Evolutionary conservation across 2,113 vertebrate genomes (phyloP).

Genomic region (Galeopterus variegatus): DNA sequence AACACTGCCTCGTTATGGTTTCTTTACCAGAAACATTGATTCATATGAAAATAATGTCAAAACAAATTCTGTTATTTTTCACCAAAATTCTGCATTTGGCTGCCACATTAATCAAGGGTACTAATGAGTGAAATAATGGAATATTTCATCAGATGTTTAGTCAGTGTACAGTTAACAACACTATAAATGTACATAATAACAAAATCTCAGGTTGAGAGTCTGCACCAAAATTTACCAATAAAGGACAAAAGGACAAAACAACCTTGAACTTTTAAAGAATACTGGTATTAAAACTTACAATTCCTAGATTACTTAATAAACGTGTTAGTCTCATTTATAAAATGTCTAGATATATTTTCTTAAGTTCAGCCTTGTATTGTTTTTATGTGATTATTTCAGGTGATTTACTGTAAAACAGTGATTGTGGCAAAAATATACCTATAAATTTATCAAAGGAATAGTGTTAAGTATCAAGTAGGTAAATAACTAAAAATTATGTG

Average conservation of each 20-base stretch:
- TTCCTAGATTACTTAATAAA: background rate
- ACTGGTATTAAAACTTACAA: background rate
- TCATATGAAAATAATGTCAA: constrained; percentile 70
- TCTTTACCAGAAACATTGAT: constrained; percentile 37
- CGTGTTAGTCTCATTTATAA: background rate
- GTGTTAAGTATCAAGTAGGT: background rate
- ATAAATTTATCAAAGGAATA: background rate
- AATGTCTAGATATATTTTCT: background rate
- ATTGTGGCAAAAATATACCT: background rate
- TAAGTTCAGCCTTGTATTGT: background rate
- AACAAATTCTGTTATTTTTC: constrained; percentile 59
- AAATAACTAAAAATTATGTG: background rate
- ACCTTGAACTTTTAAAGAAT: background rate
- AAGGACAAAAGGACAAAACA: constrained; percentile 20
- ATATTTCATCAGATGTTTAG: background rate
- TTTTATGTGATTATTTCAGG: background rate
- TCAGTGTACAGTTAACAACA: background rate
- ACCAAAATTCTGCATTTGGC: constrained; percentile 31
- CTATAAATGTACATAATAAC: background rate
- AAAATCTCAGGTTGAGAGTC: background rate
- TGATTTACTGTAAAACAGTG: background rate
- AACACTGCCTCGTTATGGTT: background rate
- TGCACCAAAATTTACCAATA: background rate
- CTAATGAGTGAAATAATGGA: constrained; percentile 35
- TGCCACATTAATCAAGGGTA: background rate